These are phyloP conservation scores for Rhorus exstirpatorius DNA, from an alignment of 2,888 invertebrate genomes.

Conservation along the genomic window DNA sequence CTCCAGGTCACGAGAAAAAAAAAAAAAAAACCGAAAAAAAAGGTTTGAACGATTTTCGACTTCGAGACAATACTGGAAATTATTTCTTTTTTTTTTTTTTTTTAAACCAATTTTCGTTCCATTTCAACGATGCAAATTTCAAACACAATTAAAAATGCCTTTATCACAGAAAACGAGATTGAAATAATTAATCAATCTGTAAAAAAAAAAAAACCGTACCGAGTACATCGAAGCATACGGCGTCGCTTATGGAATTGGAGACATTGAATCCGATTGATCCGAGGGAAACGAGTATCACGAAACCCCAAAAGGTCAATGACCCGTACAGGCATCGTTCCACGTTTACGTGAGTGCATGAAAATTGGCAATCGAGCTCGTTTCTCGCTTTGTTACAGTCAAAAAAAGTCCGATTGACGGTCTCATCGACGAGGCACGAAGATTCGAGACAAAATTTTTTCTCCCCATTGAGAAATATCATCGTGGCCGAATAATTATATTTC, in stretches of 20 bases:
- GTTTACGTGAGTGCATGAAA: conserved; percentile 75
- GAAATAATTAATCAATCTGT: too few relatives aligned
- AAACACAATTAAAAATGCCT: too few relatives aligned
- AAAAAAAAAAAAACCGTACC: conserved; percentile 86
- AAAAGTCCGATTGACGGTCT: conserved; percentile 48
- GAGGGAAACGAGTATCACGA: conserved; percentile 90
- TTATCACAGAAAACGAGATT: too few relatives aligned
- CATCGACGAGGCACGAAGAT: conserved; percentile 71
- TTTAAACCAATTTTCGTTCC: too few relatives aligned
- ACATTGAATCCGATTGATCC: conserved; percentile 95
- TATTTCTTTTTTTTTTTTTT: too few relatives aligned
- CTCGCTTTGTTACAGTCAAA: conserved; percentile 58
- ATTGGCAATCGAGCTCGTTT: conserved; percentile 67
- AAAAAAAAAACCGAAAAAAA: too few relatives aligned
- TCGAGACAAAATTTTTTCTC: conserved; percentile 67
- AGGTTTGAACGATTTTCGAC: too few relatives aligned
- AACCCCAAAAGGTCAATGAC: conserved; percentile 91
- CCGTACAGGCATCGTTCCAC: conserved; percentile 86
- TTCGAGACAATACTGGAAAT: too few relatives aligned
- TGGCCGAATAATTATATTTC: conserved; percentile 67
- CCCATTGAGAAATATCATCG: conserved; percentile 68
- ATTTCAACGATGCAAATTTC: too few relatives aligned
- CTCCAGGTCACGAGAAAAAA: too few relatives aligned
- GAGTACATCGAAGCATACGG: conserved; percentile 95
- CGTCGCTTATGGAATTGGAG: conserved; percentile 95